Evolutionary conservation across 2,113 vertebrate species (phyloP).

Genomic region (Microcebus tavaratra): DNA sequence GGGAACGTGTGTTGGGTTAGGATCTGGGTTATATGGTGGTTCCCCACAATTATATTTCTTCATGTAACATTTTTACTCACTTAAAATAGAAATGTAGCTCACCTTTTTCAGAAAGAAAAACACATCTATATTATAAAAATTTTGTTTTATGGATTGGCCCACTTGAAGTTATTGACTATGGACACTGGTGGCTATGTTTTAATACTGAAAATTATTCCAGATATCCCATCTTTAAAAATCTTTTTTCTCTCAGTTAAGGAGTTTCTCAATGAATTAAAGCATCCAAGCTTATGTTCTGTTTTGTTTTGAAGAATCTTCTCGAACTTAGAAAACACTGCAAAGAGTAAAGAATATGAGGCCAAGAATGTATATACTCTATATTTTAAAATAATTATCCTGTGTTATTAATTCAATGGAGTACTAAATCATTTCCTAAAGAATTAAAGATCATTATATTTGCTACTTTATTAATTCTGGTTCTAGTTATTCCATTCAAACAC

Average conservation of each 20-base stretch:
- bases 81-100: conserved; percentile 6
- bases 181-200: not conserved
- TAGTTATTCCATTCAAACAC: not conserved
- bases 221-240: not conserved
- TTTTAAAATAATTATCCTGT: not conserved
- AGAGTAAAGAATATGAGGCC: not conserved
- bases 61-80: not conserved
- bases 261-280: not conserved
- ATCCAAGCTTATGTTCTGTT: not conserved
- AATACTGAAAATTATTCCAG: not conserved
- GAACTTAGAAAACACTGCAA: not conserved
- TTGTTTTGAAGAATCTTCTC: not conserved
- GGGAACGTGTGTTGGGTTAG: not conserved
- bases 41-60: not conserved
- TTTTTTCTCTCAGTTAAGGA: not conserved
- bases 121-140: not conserved
- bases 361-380: not conserved
- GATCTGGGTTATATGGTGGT: not conserved
- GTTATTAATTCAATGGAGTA: not conserved
- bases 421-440: not conserved
- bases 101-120: not conserved
- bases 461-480: not conserved
- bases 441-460: not conserved
- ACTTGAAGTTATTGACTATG: not conserved
- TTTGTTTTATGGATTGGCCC: not conserved